These are phyloP conservation scores for Coreoperca whiteheadi DNA, from an alignment of 2,113 vertebrate genomes.

Conservation along the genomic window DNA sequence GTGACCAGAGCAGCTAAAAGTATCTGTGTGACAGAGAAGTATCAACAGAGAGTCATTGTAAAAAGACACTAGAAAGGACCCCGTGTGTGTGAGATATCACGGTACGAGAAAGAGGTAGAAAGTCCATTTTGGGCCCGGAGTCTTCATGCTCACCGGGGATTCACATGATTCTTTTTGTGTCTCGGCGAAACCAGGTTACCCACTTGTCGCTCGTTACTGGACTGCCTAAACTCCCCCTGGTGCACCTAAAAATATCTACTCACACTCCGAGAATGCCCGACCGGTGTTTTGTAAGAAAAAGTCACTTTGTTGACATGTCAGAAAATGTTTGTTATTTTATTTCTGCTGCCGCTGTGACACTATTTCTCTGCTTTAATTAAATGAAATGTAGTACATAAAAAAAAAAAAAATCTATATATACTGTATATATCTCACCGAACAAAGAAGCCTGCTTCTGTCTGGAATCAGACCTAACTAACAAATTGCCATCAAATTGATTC, in stretches of 20 bases:
- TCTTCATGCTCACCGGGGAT: slow-evolving; percentile 51
- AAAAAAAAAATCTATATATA: too few species aligned
- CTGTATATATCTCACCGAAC: slow-evolving; percentile 18
- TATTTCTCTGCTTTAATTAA: neutral
- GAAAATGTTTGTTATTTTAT: slow-evolving; percentile 24
- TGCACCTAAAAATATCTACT: slow-evolving; percentile 79
- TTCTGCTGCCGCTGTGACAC: neutral
- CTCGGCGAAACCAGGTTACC: slow-evolving; percentile 85
- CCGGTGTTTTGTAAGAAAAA: slow-evolving; percentile 24
- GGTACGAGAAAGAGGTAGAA: slow-evolving; percentile 28
- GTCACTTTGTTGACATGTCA: slow-evolving; percentile 30
- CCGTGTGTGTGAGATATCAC: slow-evolving; percentile 19
- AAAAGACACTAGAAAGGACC: slow-evolving; percentile 22
- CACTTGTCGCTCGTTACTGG: slow-evolving; percentile 75
- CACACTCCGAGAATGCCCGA: slow-evolving; percentile 47
- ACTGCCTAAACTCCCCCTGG: slow-evolving; percentile 68
- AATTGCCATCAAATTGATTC: slow-evolving; percentile 33
- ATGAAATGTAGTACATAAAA: slow-evolving; percentile 1
- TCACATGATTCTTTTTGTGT: slow-evolving; percentile 72
- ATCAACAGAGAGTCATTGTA: slow-evolving; percentile 48
- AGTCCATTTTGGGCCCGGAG: slow-evolving; percentile 31
- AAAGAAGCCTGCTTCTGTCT: slow-evolving; percentile 20
- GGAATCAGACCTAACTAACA: slow-evolving; percentile 17
- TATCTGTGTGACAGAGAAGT: slow-evolving; percentile 4
- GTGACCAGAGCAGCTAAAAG: slow-evolving; percentile 29